Conservation (phyloP, 2,797 vertebrate genomes). For the Gymnopithys bicolor region DNA sequence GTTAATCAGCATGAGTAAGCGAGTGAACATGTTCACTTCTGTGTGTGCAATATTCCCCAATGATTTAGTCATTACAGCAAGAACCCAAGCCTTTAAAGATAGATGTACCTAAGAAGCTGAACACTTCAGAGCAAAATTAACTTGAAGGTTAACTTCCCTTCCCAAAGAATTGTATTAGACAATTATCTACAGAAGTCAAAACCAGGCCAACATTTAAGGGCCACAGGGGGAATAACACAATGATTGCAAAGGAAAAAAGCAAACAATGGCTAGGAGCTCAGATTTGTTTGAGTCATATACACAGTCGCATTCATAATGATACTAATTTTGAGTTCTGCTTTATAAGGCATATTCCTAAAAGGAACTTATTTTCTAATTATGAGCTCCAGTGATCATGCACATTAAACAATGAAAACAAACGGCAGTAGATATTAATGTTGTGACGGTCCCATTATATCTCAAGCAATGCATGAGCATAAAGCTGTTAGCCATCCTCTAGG, state of each 20-base stretch:
- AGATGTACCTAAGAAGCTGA: neutral
- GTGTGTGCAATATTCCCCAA: neutral
- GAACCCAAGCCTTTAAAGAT: neutral
- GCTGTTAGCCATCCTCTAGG: neutral
- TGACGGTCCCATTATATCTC: constrained; percentile 53
- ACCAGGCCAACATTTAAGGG: constrained; percentile 23
- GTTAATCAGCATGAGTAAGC: neutral
- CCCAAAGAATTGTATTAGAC: neutral
- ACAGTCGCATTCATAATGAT: constrained; percentile 12
- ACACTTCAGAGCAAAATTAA: constrained; percentile 21
- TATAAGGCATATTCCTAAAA: constrained; percentile 55
- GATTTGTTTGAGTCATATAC: constrained; percentile 8
- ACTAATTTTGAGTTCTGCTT: constrained; percentile 33
- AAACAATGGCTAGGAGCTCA: constrained; percentile 5
- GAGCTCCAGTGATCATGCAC: constrained; percentile 63
- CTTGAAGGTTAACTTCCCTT: neutral
- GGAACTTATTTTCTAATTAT: constrained; percentile 67
- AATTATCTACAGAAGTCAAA: constrained; percentile 50
- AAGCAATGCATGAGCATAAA: constrained; percentile 18
- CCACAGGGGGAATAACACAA: neutral
- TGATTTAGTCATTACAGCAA: neutral
- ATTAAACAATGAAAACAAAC: constrained; percentile 61
- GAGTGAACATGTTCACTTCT: neutral
- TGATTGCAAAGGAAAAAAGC: constrained; percentile 8
- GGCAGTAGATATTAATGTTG: constrained; percentile 11